Conservation (phyloP, 2,113 vertebrate species). For the Neofelis nebulosa region DNA sequence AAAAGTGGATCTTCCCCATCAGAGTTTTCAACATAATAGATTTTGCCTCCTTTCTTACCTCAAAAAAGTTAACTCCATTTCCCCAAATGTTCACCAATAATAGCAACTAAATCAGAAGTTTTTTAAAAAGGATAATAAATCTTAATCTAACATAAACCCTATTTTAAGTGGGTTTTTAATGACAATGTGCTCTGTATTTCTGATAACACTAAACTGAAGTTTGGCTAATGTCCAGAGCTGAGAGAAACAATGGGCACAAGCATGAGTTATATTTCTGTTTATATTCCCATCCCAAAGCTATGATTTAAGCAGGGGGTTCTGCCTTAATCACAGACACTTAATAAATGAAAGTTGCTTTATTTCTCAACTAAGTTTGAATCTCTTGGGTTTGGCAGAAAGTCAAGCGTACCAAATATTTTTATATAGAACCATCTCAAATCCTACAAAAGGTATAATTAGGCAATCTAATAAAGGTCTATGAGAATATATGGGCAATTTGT, state of each 20-base stretch:
- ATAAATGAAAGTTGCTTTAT: constrained; percentile 58
- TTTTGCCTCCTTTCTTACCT: background rate
- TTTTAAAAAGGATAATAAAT: background rate
- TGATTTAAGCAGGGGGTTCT: constrained; percentile 39
- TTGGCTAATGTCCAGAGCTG: background rate
- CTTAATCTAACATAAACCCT: background rate
- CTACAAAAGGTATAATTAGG: constrained; percentile 45
- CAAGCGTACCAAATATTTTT: constrained; percentile 66
- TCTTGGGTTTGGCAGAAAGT: constrained; percentile 58
- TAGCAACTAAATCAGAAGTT: background rate
- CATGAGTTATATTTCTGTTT: background rate
- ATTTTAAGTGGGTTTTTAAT: constrained; percentile 29
- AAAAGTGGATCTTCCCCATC: background rate
- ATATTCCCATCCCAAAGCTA: constrained; percentile 19
- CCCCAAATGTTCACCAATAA: background rate
- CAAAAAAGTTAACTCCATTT: background rate
- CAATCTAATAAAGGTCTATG: constrained; percentile 33
- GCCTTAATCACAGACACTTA: constrained; percentile 57
- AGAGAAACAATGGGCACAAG: background rate
- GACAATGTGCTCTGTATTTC: background rate
- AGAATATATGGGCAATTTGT: constrained; percentile 42
- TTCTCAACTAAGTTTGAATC: constrained; percentile 61
- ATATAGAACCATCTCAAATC: constrained; percentile 28
- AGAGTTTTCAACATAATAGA: background rate
- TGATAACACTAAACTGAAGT: constrained; percentile 33